phyloP scores from a whole-genome alignment of 2,888 invertebrate species.

The Schizotus pectinicornis region DNA sequence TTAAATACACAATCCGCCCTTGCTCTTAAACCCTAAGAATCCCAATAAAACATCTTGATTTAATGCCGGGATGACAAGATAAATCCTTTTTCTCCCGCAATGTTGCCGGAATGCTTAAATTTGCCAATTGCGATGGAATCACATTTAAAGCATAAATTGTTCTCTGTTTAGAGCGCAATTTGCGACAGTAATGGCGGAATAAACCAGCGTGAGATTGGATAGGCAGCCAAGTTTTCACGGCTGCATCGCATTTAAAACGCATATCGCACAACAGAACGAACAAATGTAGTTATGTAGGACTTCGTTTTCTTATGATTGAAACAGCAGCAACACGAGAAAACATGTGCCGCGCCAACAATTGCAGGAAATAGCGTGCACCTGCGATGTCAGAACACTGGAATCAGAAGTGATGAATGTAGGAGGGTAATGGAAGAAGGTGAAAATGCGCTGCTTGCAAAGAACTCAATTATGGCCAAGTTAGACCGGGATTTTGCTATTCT shows the following conservation, averaged over 20 bases:
- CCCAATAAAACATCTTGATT: no score
- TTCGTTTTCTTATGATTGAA: slow-evolving; percentile 5
- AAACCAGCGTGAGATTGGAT: neutral
- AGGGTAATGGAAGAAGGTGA: no score
- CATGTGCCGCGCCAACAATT: neutral
- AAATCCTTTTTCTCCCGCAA: no score
- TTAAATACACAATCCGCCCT: no score
- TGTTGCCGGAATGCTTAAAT: neutral
- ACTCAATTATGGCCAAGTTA: no score
- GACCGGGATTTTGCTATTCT: no score
- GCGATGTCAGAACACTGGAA: no score
- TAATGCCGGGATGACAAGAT: no score
- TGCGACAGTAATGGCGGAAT: neutral
- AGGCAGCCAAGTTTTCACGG: neutral
- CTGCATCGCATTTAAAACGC: neutral
- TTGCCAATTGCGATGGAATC: neutral
- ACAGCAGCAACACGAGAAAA: neutral
- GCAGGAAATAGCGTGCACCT: no score
- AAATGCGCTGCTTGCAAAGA: no score
- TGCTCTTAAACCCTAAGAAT: no score
- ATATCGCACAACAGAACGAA: neutral
- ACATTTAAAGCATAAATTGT: neutral
- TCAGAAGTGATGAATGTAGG: no score
- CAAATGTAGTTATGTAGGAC: neutral
- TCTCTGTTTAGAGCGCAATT: neutral